A percentile compares a stretch with the other conserved stretches of the same genome.
Evolutionary conservation across 2,113 vertebrate genomes (phyloP).

Genomic region (Brachyistius frenatus): DNA sequence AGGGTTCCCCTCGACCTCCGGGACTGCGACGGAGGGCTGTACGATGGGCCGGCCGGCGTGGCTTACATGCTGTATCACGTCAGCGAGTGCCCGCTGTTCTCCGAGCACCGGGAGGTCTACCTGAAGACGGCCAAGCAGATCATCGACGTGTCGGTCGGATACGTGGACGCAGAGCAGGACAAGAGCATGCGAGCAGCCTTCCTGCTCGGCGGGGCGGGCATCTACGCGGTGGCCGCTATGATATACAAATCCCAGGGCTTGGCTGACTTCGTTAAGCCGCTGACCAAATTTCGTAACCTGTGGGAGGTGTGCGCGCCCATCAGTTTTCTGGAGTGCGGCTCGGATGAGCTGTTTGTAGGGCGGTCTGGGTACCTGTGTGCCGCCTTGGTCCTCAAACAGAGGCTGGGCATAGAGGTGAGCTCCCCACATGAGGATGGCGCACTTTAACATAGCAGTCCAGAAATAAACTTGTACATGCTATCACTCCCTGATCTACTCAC

Average conservation of each 20-base stretch:
- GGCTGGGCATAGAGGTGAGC: conserved; percentile 90
- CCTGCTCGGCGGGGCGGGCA: conserved; percentile 88
- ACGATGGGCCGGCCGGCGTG: conserved; percentile 89
- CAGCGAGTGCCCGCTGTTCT: conserved; percentile 88
- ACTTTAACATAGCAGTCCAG: background rate
- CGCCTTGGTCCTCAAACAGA: conserved; percentile 90
- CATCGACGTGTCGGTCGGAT: conserved; percentile 86
- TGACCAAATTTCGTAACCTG: conserved; percentile 88
- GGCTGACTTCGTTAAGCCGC: conserved; percentile 85
- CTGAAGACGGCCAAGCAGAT: conserved; percentile 88
- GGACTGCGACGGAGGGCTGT: conserved; percentile 87
- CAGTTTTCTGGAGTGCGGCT: conserved; percentile 91
- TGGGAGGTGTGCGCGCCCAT: conserved; percentile 87
- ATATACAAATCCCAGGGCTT: conserved; percentile 89
- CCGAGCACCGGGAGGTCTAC: conserved; percentile 84
- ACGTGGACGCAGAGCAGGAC: conserved; percentile 87
- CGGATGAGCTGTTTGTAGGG: conserved; percentile 92
- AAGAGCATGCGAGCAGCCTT: conserved; percentile 89
- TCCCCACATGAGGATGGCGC: background rate
- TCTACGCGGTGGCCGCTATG: conserved; percentile 89
- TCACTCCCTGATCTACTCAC: no score
- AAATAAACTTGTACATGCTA: no score
- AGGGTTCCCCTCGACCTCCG: conserved; percentile 78
- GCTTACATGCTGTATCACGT: conserved; percentile 92
- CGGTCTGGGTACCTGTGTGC: conserved; percentile 91